A percentile compares a stretch with the other conserved stretches of the same genome.
Conservation (phyloP, 2,113 vertebrate genomes). For the Catharus minimus region DNA sequence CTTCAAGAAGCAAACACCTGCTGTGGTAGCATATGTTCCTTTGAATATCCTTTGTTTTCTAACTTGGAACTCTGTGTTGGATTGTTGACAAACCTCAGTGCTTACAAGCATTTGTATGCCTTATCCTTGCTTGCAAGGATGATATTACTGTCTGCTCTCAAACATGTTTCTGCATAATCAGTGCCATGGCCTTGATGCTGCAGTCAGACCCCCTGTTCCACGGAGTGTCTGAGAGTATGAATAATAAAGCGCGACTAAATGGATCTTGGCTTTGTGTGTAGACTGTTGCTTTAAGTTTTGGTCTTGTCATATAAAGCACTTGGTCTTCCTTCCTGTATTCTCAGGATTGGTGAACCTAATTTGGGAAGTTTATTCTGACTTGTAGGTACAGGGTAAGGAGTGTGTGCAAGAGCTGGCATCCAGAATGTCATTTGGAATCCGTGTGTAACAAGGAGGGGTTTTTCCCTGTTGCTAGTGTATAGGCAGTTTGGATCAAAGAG, state of each 20-base stretch:
- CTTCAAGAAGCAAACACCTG: background rate
- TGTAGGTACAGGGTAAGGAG: background rate
- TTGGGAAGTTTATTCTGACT: background rate
- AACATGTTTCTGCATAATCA: background rate
- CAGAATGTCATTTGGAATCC: background rate
- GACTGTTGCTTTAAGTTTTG: constrained; percentile 1
- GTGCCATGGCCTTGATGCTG: background rate
- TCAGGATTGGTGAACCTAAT: background rate
- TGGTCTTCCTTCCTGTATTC: background rate
- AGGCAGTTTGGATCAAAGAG: background rate
- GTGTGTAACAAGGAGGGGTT: background rate
- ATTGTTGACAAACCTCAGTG: background rate
- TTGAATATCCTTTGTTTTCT: constrained; percentile 13
- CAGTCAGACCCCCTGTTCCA: background rate
- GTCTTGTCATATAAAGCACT: background rate
- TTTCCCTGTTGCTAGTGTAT: background rate
- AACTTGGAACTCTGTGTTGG: background rate
- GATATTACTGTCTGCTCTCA: constrained; percentile 1
- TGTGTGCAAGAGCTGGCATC: background rate
- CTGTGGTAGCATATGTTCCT: constrained; percentile 1
- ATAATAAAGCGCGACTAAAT: background rate
- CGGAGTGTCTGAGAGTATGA: background rate
- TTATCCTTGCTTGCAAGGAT: constrained; percentile 19
- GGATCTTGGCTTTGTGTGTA: background rate
- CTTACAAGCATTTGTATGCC: background rate